These are phyloP conservation scores for Pseudomyrmex sp. DNA, from an alignment of 1,140 invertebrate genomes.

Conservation along the genomic window DNA sequence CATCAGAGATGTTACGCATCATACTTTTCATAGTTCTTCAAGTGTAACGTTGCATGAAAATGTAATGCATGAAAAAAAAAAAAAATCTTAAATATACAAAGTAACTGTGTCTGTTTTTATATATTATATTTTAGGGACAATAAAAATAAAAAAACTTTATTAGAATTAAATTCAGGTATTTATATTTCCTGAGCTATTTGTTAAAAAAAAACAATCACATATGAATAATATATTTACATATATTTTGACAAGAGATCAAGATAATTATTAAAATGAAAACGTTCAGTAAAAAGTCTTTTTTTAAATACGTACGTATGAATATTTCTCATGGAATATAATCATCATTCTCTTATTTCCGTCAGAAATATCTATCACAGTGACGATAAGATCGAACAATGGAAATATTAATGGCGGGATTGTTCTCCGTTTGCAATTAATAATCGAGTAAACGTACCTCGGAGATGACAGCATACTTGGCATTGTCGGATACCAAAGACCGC, in stretches of 20 bases:
- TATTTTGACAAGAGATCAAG: constrained; percentile 2
- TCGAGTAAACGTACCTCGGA: constrained; percentile 28
- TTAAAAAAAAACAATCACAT: neutral
- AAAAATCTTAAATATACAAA: too few species aligned
- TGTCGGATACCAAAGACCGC: constrained; percentile 26
- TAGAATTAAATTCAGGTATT: neutral
- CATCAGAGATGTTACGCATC: constrained; percentile 15
- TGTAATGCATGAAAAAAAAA: neutral
- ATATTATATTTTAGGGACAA: neutral
- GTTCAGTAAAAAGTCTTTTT: neutral
- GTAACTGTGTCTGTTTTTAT: neutral
- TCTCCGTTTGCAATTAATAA: constrained; percentile 33
- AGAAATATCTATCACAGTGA: neutral
- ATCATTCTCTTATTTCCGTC: neutral
- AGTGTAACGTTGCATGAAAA: constrained; percentile 1
- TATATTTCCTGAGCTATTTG: neutral
- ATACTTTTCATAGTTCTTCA: constrained; percentile 4
- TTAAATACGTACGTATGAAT: neutral
- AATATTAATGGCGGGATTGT: constrained; percentile 17
- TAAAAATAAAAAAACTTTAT: neutral
- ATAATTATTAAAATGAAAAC: neutral
- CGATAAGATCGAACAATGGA: constrained; percentile 38
- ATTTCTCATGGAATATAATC: constrained; percentile 11
- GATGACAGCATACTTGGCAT: constrained; percentile 41
- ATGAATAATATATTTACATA: neutral